A percentile compares a stretch with the other conserved stretches of the same genome.
Evolutionary conservation across 2,888 invertebrate genomes (phyloP).

Genomic region (Trissonchulus latispiculum): DNA sequence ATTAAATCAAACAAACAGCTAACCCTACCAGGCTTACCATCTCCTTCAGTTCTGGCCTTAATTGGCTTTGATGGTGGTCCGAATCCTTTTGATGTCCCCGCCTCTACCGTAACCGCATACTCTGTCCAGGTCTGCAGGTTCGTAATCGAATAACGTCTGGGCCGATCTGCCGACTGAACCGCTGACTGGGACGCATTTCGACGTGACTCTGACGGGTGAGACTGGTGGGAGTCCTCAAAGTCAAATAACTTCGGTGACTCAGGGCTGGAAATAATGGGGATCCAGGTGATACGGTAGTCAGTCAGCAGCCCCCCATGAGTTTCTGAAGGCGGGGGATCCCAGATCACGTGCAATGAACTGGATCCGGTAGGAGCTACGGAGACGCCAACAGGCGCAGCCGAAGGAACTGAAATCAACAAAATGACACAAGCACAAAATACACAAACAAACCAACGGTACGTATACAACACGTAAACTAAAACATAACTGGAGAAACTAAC

Average conservation of each 20-base stretch:
- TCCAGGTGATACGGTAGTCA: slow-evolving; percentile 85
- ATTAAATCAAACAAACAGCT: too few species aligned
- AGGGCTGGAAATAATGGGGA: too few species aligned
- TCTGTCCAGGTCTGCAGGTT: slow-evolving; percentile 87
- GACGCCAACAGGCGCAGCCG: slow-evolving; percentile 89
- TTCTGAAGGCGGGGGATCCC: slow-evolving; percentile 75
- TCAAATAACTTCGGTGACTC: too few species aligned
- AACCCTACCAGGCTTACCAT: too few species aligned
- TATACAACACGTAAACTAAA: too few species aligned
- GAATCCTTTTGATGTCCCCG: slow-evolving; percentile 89
- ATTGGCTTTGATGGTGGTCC: slow-evolving; percentile 85
- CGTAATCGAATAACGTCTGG: slow-evolving; percentile 60
- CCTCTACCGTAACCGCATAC: slow-evolving; percentile 91
- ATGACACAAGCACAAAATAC: too few species aligned
- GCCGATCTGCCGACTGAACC: slow-evolving; percentile 38
- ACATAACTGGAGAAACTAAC: too few species aligned
- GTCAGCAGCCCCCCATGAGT: slow-evolving; percentile 53
- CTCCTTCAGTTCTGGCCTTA: slow-evolving; percentile 87
- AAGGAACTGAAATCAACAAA: slow-evolving; percentile 80
- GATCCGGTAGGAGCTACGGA: slow-evolving; percentile 75
- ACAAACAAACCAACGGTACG: too few species aligned
- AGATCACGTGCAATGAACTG: slow-evolving; percentile 73
- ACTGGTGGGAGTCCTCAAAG: too few species aligned
- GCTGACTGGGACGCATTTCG: slow-evolving; percentile 52
- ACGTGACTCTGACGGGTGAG: not conserved